Conservation (phyloP, 2,797 vertebrate species). For the Limosa lapponica region DNA sequence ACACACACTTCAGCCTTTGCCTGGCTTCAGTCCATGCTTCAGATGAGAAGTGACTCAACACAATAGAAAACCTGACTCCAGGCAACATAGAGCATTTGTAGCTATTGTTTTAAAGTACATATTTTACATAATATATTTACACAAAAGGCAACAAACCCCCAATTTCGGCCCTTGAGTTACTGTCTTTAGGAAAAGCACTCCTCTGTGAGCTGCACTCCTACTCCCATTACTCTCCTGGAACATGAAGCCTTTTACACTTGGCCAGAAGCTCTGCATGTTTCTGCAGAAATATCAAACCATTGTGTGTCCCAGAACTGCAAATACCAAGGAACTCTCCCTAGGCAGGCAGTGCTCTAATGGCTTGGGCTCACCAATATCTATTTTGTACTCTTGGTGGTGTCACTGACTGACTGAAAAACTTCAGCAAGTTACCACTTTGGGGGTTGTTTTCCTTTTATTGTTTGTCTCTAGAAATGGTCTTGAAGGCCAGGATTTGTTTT, state of each 20-base stretch:
- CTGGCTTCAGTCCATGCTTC: neutral
- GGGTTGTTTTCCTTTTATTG: neutral
- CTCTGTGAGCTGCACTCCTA: neutral
- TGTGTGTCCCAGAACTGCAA: neutral
- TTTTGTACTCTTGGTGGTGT: neutral
- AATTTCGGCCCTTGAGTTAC: neutral
- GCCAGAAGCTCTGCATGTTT: neutral
- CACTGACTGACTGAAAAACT: neutral
- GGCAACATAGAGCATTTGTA: neutral
- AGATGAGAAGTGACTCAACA: neutral
- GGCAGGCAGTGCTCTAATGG: neutral
- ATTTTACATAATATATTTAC: neutral
- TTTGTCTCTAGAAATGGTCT: neutral
- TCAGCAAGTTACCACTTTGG: neutral
- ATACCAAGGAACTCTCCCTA: neutral
- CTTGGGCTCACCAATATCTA: neutral
- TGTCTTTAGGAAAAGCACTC: neutral
- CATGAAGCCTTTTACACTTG: neutral
- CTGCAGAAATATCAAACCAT: neutral
- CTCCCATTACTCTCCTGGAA: neutral
- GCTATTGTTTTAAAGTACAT: neutral
- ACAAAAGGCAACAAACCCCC: neutral
- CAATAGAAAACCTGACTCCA: neutral
- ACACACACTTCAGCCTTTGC: neutral
- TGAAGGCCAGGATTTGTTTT: neutral